Conservation (phyloP, 2,113 vertebrate genomes). For the Athene cunicularia region DNA sequence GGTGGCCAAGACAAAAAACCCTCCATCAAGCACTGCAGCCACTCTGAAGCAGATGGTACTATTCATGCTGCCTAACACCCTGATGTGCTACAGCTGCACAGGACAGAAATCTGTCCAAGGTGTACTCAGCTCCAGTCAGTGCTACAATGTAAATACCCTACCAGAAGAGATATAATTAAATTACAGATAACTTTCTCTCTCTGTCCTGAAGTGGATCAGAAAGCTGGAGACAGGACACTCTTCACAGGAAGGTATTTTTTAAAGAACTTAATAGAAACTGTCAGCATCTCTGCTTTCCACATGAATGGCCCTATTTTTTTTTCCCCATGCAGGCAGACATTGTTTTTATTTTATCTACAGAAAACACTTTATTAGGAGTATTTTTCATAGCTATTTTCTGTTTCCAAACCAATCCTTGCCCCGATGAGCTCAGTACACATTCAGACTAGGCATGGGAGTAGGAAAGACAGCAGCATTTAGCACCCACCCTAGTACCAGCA, state of each 20-base stretch:
- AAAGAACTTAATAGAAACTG: neutral
- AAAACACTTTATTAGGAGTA: neutral
- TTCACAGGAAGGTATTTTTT: slow-evolving; percentile 17
- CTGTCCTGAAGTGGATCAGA: neutral
- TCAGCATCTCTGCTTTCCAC: neutral
- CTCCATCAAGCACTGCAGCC: neutral
- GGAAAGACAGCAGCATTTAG: neutral
- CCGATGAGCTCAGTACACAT: neutral
- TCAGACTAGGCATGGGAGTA: neutral
- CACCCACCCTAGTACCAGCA: neutral
- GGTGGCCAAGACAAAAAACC: neutral
- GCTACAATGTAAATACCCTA: neutral
- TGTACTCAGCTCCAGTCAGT: neutral
- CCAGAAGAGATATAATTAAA: neutral
- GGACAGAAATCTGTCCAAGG: neutral
- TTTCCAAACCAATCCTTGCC: neutral
- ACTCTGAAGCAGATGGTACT: neutral
- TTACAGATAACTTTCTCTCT: neutral
- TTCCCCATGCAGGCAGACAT: neutral
- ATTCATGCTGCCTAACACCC: neutral
- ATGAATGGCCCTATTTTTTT: neutral
- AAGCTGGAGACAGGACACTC: neutral
- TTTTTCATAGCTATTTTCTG: neutral
- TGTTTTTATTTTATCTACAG: slow-evolving; percentile 3
- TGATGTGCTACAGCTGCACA: neutral